Base-by-base conservation (phyloP, 2,113 vertebrate genomes). In the Zeus faber region DNA sequence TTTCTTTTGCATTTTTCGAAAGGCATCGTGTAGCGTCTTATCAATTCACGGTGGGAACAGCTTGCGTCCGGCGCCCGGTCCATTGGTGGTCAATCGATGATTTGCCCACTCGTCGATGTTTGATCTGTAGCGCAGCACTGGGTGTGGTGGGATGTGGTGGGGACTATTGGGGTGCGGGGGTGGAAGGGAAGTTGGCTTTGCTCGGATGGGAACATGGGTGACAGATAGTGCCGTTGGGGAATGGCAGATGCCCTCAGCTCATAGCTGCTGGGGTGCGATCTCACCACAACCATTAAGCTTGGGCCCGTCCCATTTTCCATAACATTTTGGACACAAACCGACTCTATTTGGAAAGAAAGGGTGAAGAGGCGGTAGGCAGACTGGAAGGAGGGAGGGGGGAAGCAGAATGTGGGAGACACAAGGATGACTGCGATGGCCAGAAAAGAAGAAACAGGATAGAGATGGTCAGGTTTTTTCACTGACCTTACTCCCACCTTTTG, bases 261-360 rank as follows among this genome's bases (percentile, higher is more conserved):
- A 53, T 55, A 76, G 68, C 74, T 79, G 76, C 76, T 73, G 73
- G 73, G 68, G 77, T 84, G 79, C 13, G 65, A 84, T 82, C 80
- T 75, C 77, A 72, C 74, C 68, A 75, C 6, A 54, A 70, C 49
- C 54, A 62, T 35, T 50, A 69, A 49, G 47, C 46, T 43, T 54
- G 33, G 62, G 55, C 59, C 54, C 61, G 51, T 69, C 49, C 63
- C 56, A 48, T 47, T 48, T 23, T 45, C 39, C 17, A 11, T 2
- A 18, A 48, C 18, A 45, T 41, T 33, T 48, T 26, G 45, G 41
- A 54, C 23, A 44, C 48, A 45, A 62, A 11, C 21, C 37, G 53
- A 23, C 25, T 57, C 27, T 25, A 50, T 48, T 5, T 17, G 29
- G 4, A 47, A 23, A 14, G 18, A 29, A 57, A 61, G 40, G 54